Evolutionary conservation across 2,797 vertebrate species (phyloP).

Genomic region (Gymnothorax javanicus): DNA sequence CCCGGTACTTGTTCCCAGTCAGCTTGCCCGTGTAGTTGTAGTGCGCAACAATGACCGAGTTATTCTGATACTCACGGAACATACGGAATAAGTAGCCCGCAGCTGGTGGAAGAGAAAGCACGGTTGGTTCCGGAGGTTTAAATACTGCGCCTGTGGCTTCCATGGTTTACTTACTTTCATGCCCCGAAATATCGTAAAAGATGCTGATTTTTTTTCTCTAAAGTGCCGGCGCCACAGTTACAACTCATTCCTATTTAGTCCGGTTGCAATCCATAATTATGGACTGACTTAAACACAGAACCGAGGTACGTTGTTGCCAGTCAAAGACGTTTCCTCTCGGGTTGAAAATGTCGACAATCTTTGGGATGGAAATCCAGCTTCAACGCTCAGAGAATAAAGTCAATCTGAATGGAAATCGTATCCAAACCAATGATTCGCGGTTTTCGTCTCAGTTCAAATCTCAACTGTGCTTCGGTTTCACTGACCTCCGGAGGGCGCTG

Average conservation of each 20-base stretch:
- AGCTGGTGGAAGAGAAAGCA: slow-evolving; percentile 33
- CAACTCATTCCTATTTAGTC: slow-evolving; percentile 52
- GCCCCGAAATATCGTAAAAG: background rate
- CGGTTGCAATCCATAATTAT: slow-evolving; percentile 46
- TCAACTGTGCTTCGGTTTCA: slow-evolving; percentile 24
- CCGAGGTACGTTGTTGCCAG: background rate
- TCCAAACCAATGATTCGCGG: background rate
- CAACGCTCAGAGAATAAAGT: background rate
- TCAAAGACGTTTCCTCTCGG: background rate
- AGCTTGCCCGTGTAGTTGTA: slow-evolving; percentile 89
- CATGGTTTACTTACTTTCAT: slow-evolving; percentile 32
- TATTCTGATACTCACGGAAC: slow-evolving; percentile 74
- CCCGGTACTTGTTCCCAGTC: slow-evolving; percentile 71
- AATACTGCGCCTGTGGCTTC: slow-evolving; percentile 53
- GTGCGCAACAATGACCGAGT: slow-evolving; percentile 72
- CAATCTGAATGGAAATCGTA: background rate
- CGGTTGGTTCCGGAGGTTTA: slow-evolving; percentile 46
- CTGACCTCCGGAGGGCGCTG: slow-evolving; percentile 35
- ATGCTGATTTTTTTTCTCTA: background rate
- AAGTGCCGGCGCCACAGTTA: slow-evolving; percentile 27
- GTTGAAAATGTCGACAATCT: background rate
- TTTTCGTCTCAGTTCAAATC: background rate
- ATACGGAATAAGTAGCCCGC: slow-evolving; percentile 53
- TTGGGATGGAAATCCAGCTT: background rate
- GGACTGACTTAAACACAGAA: slow-evolving; percentile 10